phyloP scores from a whole-genome alignment of 2,113 vertebrate genomes.

The Xenopus laevis region DNA sequence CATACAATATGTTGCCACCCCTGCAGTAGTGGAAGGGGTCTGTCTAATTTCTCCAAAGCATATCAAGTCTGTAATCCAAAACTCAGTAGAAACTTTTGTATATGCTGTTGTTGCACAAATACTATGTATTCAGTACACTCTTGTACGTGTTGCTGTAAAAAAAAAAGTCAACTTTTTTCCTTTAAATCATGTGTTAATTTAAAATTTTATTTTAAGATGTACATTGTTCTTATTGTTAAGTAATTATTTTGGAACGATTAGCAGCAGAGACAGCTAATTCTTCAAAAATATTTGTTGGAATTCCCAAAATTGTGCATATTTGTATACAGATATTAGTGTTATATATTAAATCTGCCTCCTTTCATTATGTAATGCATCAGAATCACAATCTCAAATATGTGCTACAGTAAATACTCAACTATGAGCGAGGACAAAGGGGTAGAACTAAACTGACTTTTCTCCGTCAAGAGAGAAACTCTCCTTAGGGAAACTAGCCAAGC shows the following conservation, averaged over 20 bases:
- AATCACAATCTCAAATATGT: too few relatives aligned
- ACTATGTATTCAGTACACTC: constrained; percentile 27
- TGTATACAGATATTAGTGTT: constrained; percentile 30
- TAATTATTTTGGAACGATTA: neutral
- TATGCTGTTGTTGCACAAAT: constrained; percentile 43
- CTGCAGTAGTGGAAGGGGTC: constrained; percentile 23
- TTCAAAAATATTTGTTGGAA: neutral
- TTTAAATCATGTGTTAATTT: constrained; percentile 20
- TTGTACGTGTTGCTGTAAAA: constrained; percentile 31
- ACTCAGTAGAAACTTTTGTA: constrained; percentile 34
- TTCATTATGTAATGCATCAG: too few relatives aligned
- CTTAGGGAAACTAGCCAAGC: too few relatives aligned
- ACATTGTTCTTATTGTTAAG: constrained; percentile 10
- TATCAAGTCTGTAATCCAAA: constrained; percentile 29
- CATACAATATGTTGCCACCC: constrained; percentile 12
- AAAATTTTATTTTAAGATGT: constrained; percentile 22
- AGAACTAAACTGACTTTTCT: too few relatives aligned
- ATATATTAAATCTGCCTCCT: neutral
- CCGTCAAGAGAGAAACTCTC: too few relatives aligned
- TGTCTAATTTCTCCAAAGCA: constrained; percentile 26
- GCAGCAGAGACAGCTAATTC: neutral
- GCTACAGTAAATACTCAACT: too few relatives aligned
- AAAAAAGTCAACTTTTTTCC: constrained; percentile 2
- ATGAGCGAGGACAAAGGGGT: too few relatives aligned
- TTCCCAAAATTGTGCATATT: neutral